Evolutionary conservation across 2,113 vertebrate genomes (phyloP), one percentile per base, ranked within the genome.

Genomic region (Siniperca knerii): DNA sequence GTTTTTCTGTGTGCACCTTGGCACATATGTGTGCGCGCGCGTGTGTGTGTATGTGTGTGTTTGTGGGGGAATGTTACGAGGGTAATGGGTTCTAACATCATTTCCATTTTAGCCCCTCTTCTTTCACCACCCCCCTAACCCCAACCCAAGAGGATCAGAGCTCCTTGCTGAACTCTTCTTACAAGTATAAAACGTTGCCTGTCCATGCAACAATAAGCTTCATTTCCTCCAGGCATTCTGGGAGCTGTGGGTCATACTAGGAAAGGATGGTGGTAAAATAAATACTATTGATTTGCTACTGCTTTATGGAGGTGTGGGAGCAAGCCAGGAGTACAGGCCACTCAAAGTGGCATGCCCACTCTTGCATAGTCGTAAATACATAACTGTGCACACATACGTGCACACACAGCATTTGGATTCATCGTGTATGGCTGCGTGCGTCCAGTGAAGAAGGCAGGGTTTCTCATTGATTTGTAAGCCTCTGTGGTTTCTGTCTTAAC

Each of bases 261-360:
- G 62, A 86, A 80, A 79, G 58, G 79, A 37, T 29, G 11, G 2
- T 57, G 44, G 29, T 54, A 77, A 73, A 83, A 88, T 37, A 82
- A 79, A 87, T 1, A 72, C 55, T 87, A 87, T 87, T 79, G 89
- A 93, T 91, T 67, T 10, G 33, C 33, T 42, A 2, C 44, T 52
- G 67, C 50, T 79, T 58, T 74, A 48, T 52, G 35, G 50, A 64
- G 75, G 46, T 52, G 52, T 67, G 16, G 29, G n/a, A 29, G 37
- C 42, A 23, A 46, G 60, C 29, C 6, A 6, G 8, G 29, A 33
- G 35, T 12, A 12, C 29, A 21, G 21, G 57, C 13, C 57, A 29
- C 64, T 72, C 8, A 18, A 42, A 83, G 66, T 13, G 20, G 42
- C 35, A 29, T 18, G 12, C 42, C 29, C 54, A 52, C 29, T 18